These are phyloP conservation scores for Diabrotica virgifera DNA, from an alignment of 1,140 invertebrate genomes.

Conservation along the genomic window DNA sequence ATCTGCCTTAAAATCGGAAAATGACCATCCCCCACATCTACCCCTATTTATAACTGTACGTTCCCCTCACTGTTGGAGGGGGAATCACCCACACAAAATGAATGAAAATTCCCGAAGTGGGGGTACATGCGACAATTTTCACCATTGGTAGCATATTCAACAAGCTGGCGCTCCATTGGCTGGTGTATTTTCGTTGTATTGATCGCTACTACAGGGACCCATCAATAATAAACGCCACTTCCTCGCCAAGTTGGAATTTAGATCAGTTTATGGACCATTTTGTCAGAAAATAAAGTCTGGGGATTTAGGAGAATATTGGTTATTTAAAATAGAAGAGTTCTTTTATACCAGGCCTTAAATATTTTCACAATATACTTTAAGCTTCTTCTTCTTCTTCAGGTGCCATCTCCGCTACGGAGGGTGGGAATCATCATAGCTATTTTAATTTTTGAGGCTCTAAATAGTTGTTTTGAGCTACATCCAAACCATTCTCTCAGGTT, in stretches of 20 bases:
- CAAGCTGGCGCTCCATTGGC: constrained; percentile 34
- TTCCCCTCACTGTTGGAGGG: constrained; percentile 39
- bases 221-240: constrained; percentile 17
- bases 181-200: constrained; percentile 29
- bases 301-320: background rate
- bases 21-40: constrained; percentile 27
- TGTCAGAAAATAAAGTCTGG: background rate
- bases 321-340: too few species aligned
- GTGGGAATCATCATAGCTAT: too few species aligned
- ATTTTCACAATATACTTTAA: too few species aligned
- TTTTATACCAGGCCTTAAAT: too few species aligned
- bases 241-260: background rate
- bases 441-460: too few species aligned
- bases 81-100: constrained; percentile 58
- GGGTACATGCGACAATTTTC: constrained; percentile 31
- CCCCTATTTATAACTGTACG: constrained; percentile 54
- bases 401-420: too few species aligned
- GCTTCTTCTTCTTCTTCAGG: too few species aligned
- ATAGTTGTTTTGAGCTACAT: too few species aligned
- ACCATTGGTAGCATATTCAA: constrained; percentile 40
- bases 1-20: constrained; percentile 27
- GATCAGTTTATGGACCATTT: background rate
- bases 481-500: too few species aligned
- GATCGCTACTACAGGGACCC: constrained; percentile 25
- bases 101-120: constrained; percentile 52